Evolutionary conservation across 2,888 invertebrate species (phyloP).

Genomic region (Thecophora atra): DNA sequence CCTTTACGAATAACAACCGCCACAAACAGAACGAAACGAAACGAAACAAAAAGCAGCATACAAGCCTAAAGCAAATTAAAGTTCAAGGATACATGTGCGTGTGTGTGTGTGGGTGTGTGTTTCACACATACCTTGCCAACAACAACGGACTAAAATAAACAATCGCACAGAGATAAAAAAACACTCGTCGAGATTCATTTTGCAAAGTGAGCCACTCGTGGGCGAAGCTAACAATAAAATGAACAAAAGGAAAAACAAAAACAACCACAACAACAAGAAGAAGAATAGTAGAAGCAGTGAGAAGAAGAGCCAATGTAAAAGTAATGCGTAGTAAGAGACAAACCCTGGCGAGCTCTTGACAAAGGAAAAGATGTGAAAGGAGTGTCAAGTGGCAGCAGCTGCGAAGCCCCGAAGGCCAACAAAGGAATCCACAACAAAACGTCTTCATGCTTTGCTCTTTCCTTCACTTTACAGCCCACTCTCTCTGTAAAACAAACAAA

Average conservation of each 20-base stretch:
- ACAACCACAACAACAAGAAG: no score
- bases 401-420: not conserved
- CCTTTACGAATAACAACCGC: not conserved
- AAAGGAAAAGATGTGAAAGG: not conserved
- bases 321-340: conserved; percentile 2
- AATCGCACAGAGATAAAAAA: not conserved
- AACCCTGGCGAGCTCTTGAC: not conserved
- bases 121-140: not conserved
- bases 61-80: conserved; percentile 14
- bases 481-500: no score
- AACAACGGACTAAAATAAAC: not conserved
- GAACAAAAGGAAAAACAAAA: no score
- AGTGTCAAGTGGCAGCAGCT: conserved; percentile 15
- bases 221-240: not conserved
- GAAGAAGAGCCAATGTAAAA: not conserved
- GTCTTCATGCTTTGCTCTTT: no score
- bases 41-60: not conserved
- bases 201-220: not conserved
- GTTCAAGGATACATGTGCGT: conserved; percentile 12
- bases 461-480: no score
- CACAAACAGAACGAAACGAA: not conserved
- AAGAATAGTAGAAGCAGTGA: not conserved
- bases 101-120: not conserved
- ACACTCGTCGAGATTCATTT: not conserved
- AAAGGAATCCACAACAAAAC: no score